Evolutionary conservation across 2,888 invertebrate genomes (phyloP).

Genomic region (Lasiommata megera): DNA sequence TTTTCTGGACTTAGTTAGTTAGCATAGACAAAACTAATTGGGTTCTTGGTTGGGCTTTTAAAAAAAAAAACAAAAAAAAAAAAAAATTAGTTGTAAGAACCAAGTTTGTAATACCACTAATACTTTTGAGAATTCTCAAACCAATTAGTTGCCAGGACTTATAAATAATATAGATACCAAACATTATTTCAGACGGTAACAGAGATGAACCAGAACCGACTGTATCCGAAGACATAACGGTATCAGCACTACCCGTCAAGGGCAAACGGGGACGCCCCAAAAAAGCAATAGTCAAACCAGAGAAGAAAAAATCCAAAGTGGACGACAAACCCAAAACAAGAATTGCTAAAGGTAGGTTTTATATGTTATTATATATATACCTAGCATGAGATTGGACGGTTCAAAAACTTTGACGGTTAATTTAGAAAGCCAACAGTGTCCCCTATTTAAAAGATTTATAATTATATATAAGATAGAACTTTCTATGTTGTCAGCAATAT

Average conservation of each 20-base stretch:
- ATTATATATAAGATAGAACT: no score
- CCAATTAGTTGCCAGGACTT: no score
- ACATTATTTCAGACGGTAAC: constrained; percentile 41
- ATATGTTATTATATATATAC: neutral
- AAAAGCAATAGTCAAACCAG: constrained; percentile 48
- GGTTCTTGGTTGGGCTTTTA: no score
- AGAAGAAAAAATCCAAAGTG: constrained; percentile 44
- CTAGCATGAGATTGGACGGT: neutral
- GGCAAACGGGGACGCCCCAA: constrained; percentile 53
- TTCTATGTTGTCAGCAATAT: no score
- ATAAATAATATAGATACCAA: neutral
- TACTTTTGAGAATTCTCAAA: no score
- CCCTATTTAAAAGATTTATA: no score
- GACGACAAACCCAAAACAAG: constrained; percentile 46
- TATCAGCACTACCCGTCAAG: constrained; percentile 48
- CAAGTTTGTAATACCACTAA: no score
- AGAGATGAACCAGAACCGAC: constrained; percentile 40
- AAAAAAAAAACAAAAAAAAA: no score
- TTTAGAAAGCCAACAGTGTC: no score
- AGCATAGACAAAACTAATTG: no score
- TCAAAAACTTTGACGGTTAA: neutral
- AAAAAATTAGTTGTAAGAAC: no score
- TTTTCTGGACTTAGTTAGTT: no score
- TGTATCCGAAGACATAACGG: constrained; percentile 45
- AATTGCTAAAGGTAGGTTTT: constrained; percentile 61